Conservation (phyloP, 2,797 vertebrate species). For the Sciurus vulgaris region DNA sequence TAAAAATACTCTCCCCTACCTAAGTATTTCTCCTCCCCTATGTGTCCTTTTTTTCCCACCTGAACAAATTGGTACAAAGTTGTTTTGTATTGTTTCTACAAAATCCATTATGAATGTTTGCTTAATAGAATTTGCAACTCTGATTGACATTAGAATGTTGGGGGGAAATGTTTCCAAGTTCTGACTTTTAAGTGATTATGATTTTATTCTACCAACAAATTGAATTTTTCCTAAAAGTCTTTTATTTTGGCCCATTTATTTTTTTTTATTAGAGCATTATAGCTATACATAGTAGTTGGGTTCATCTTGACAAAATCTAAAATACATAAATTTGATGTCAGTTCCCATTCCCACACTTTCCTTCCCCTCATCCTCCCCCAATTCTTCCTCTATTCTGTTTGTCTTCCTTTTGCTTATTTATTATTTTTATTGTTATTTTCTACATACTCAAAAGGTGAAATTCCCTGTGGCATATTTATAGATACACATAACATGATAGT, state of each 20-base stretch:
- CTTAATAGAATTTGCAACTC: neutral
- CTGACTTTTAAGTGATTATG: neutral
- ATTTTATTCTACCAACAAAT: neutral
- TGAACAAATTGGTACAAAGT: neutral
- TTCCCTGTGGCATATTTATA: too few relatives aligned
- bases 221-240: constrained; percentile 2
- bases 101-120: neutral
- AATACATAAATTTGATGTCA: too few relatives aligned
- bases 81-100: neutral
- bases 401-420: too few relatives aligned
- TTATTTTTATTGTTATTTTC: too few relatives aligned
- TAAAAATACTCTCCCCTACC: neutral
- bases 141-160: neutral
- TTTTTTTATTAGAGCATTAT: too few relatives aligned
- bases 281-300: too few relatives aligned
- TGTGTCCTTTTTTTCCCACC: neutral
- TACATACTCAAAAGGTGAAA: too few relatives aligned
- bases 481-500: too few relatives aligned
- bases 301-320: too few relatives aligned
- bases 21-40: neutral
- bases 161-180: neutral
- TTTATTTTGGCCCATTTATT: neutral
- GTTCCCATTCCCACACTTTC: too few relatives aligned
- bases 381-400: too few relatives aligned
- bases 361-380: neutral